A percentile compares a stretch with the other conserved stretches of the same genome.
These are phyloP conservation scores for Virgularia gustaviana DNA, from an alignment of 92 coral and sea anemone genomes.

Conservation along the genomic window DNA sequence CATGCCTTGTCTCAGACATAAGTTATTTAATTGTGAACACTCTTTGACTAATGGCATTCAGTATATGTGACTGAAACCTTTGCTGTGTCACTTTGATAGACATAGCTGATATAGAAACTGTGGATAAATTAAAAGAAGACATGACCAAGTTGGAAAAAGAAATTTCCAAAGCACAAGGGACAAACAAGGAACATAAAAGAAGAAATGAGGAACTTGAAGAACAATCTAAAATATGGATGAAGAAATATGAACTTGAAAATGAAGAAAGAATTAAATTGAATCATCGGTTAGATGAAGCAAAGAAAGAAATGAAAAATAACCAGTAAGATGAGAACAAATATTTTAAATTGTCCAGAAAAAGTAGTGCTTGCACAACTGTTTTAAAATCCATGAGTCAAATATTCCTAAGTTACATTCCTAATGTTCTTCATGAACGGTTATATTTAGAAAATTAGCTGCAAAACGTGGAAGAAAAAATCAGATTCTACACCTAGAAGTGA, in stretches of 20 bases:
- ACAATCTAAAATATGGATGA: conserved; percentile 65
- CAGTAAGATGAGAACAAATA: conserved; percentile 5
- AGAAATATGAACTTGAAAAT: conserved; percentile 57
- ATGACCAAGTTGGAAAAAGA: conserved; percentile 56
- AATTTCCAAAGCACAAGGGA: conserved; percentile 67
- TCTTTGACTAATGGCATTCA: no score
- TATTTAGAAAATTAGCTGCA: conserved; percentile 65
- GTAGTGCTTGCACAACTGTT: background rate
- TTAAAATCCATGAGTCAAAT: background rate
- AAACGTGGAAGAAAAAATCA: conserved; percentile 89
- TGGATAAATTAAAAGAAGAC: conserved; percentile 62
- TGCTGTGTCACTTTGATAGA: conserved; percentile 7
- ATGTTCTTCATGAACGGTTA: background rate
- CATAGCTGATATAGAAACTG: conserved; percentile 23
- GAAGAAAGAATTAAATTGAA: conserved; percentile 62
- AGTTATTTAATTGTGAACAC: background rate
- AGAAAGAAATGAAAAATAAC: conserved; percentile 74
- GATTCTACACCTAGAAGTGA: conserved; percentile 71
- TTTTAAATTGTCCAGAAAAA: background rate
- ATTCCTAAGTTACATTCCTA: background rate
- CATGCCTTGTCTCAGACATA: background rate
- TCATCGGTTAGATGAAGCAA: conserved; percentile 74
- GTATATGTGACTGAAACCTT: no score
- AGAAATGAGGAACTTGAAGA: conserved; percentile 59
- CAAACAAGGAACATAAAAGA: conserved; percentile 51